phyloP scores from a whole-genome alignment of 2,113 vertebrate genomes.

The Calonectris borealis region DNA sequence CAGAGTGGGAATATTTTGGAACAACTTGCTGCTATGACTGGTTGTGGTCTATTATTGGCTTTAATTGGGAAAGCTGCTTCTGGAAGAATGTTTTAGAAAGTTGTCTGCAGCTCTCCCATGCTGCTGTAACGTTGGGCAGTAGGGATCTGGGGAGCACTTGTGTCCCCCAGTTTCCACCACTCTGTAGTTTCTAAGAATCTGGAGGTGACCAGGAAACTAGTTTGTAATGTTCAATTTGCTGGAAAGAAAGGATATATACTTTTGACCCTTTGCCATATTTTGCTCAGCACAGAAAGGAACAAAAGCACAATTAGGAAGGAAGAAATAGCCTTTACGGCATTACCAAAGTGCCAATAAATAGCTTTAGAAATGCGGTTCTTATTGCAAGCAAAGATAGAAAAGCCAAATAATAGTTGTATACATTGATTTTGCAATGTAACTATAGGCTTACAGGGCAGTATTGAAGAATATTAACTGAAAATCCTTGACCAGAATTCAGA shows the following conservation, averaged over 20 bases:
- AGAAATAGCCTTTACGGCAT: neutral
- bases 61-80: neutral
- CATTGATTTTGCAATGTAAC: conserved; percentile 38
- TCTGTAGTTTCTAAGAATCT: neutral
- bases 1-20: conserved; percentile 4
- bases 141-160: neutral
- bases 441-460: neutral
- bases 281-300: neutral
- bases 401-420: conserved; percentile 32
- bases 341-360: neutral
- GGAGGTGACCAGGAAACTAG: neutral
- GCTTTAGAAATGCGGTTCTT: neutral
- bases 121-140: neutral
- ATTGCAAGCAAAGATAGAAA: neutral
- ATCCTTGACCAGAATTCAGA: conserved; percentile 9
- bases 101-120: neutral
- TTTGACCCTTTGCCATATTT: neutral
- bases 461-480: conserved; percentile 11
- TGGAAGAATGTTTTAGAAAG: neutral
- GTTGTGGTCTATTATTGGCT: neutral
- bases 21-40: neutral
- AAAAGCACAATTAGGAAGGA: conserved; percentile 2
- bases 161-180: neutral
- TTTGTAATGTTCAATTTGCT: neutral
- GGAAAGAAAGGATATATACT: neutral